Evolutionary conservation across 2,888 invertebrate genomes (phyloP).

Genomic region (Rhogogaster chlorosoma): DNA sequence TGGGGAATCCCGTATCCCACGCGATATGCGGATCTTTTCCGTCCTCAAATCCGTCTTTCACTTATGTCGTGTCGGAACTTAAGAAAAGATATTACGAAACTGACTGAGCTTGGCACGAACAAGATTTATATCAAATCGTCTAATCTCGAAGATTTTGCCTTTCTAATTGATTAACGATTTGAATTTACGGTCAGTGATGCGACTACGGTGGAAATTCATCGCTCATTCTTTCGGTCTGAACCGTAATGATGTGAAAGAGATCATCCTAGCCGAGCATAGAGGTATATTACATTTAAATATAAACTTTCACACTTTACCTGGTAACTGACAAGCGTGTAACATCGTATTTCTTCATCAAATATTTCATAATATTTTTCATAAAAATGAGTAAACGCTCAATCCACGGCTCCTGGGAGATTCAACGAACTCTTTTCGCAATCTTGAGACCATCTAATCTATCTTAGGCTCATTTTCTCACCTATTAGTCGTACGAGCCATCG

Average conservation of each 20-base stretch:
- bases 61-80: conserved; percentile 46
- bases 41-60: conserved; percentile 46
- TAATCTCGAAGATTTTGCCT: conserved; percentile 28
- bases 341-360: conserved; percentile 22
- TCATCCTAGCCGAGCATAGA: background rate
- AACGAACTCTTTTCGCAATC: background rate
- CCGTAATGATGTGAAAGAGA: conserved; percentile 2
- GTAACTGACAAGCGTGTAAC: conserved; percentile 17
- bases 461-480: background rate
- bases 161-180: conserved; percentile 41
- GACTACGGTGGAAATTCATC: background rate
- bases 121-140: conserved; percentile 32
- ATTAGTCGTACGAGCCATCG: background rate
- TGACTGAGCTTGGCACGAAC: background rate
- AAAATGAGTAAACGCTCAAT: background rate
- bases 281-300: background rate
- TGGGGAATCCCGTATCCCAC: conserved; percentile 30
- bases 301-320: conserved; percentile 36
- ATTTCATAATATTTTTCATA: conserved; percentile 12
- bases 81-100: conserved; percentile 33
- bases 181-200: background rate
- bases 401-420: background rate
- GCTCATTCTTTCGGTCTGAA: background rate
- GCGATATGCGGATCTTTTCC: conserved; percentile 23
- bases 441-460: background rate